Evolutionary conservation across 2,797 vertebrate species (phyloP), one percentile per base, ranked within the genome.

Genomic region (Percopsis omiscomaycus): DNA sequence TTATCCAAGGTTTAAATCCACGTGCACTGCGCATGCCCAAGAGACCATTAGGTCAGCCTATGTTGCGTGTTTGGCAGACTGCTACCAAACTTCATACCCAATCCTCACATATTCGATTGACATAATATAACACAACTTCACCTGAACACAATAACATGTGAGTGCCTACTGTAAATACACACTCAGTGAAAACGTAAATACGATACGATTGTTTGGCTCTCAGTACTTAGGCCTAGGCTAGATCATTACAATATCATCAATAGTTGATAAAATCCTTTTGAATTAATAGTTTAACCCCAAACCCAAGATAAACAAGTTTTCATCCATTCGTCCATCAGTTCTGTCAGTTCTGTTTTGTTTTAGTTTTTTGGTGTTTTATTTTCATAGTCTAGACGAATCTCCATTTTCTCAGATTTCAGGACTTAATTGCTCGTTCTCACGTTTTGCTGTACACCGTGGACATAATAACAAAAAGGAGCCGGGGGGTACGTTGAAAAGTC

Each of bases 131-230:
- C 80, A 90, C 86, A 88, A 88, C 78, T 84, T 88, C 85, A 89
- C 85, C 85, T 80, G 86, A 89, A 89, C 83, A 89, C 85, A 85
- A 84, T 81, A 87, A 86, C 78, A 78, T 55, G 30, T 45, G 76
- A 82, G 88, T 73, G 84, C 81, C 62, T 78, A 22, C 22, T 22
- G 22, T 22, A 77, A 83, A 81, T 66, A 85, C 86, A 59, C 87
- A 80, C 82, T 61, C 77, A 79, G 78, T 81, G 76, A 75, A 86
- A 86, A 87, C 81, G 78, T 65, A 88, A 86, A 80, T 86, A 90
- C 86, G 89, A 86, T 62, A 89, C 83, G 77, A 89, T 87, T 90
- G 84, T 82, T 89, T 81, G 86, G 85, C 84, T 86, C 84, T 84
- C 63, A 54, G 81, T 82, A 82, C 82, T 84, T 73, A 78, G 76